Conservation (phyloP, 2,888 invertebrate genomes). For the Macaria notata region DNA sequence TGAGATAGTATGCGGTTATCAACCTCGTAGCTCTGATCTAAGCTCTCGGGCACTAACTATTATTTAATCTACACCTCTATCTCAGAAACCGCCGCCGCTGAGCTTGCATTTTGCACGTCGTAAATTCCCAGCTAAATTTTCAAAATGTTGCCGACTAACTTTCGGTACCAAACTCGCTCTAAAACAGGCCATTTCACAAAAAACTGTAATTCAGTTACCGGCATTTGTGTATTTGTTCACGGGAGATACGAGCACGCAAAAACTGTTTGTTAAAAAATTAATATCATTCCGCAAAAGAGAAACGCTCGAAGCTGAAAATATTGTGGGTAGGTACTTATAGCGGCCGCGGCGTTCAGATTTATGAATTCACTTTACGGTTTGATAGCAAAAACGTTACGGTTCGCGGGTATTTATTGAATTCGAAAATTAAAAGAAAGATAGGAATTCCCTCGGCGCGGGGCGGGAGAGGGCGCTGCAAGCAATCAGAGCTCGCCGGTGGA, state of each 20-base stretch:
- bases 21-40: slow-evolving; percentile 13
- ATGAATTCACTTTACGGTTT: slow-evolving; percentile 46
- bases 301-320: slow-evolving; percentile 29
- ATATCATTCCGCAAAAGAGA: slow-evolving; percentile 24
- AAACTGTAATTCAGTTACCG: slow-evolving; percentile 6
- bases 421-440: slow-evolving; percentile 76
- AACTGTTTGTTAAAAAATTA: slow-evolving; percentile 21
- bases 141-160: slow-evolving; percentile 6
- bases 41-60: slow-evolving; percentile 15
- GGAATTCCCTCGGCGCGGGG: slow-evolving; percentile 59
- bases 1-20: slow-evolving; percentile 20
- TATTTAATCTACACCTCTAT: slow-evolving; percentile 19
- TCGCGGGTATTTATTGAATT: slow-evolving; percentile 75
- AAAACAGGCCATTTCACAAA: slow-evolving; percentile 4
- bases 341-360: slow-evolving; percentile 35
- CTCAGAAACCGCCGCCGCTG: slow-evolving; percentile 9
- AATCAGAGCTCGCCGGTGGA: slow-evolving; percentile 75
- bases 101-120: slow-evolving; percentile 19
- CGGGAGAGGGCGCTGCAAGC: slow-evolving; percentile 47
- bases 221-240: slow-evolving; percentile 17
- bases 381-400: slow-evolving; percentile 51
- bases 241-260: slow-evolving; percentile 15
- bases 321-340: slow-evolving; percentile 31
- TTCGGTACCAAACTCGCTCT: not conserved
- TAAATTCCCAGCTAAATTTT: slow-evolving; percentile 13